phyloP scores from a whole-genome alignment of 2,797 vertebrate species.

The Karalla daura region DNA sequence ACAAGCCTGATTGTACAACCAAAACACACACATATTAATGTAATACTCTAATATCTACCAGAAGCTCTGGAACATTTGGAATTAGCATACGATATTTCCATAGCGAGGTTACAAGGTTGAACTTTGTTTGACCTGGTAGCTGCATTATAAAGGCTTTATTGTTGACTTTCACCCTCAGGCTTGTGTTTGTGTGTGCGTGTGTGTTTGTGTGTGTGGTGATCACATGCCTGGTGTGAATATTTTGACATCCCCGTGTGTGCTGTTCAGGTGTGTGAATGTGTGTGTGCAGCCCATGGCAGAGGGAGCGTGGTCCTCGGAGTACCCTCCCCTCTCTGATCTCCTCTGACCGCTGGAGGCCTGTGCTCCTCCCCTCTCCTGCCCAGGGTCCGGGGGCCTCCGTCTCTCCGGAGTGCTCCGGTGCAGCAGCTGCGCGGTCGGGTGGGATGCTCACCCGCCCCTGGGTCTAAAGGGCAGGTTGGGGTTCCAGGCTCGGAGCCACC shows the following conservation, averaged over 20 bases:
- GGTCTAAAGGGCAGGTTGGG: constrained; percentile 41
- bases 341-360: constrained; percentile 63
- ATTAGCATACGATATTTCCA: constrained; percentile 53
- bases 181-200: constrained; percentile 3
- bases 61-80: constrained; percentile 22
- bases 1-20: neutral
- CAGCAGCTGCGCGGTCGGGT: constrained; percentile 29
- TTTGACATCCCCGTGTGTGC: constrained; percentile 25
- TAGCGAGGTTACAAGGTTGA: constrained; percentile 47
- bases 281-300: constrained; percentile 57
- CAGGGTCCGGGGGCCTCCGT: constrained; percentile 38
- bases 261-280: constrained; percentile 46
- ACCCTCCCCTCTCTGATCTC: constrained; percentile 62
- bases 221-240: constrained; percentile 21
- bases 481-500: constrained; percentile 48
- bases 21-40: constrained; percentile 6
- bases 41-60: constrained; percentile 26
- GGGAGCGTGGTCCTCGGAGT: constrained; percentile 51
- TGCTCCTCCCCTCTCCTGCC: constrained; percentile 45
- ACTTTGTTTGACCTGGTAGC: constrained; percentile 59
- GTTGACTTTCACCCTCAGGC: constrained; percentile 33
- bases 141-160: constrained; percentile 56
- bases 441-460: constrained; percentile 32
- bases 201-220: constrained; percentile 7
- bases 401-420: constrained; percentile 1